Evolutionary conservation across 2,888 invertebrate genomes (phyloP), one percentile per base, ranked within the genome.

Genomic region (Heliconius charithonia): DNA sequence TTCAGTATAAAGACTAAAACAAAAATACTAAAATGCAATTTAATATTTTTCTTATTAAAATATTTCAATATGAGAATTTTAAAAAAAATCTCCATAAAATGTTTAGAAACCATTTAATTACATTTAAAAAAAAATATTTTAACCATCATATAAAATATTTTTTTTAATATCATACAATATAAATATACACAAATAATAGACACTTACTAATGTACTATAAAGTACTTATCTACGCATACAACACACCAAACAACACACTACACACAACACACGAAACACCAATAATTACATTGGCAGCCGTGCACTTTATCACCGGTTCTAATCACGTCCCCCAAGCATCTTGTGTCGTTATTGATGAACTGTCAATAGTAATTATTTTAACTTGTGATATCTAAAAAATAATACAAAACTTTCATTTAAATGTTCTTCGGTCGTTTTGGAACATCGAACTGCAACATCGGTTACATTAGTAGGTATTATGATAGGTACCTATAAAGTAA

Each of bases 271-370:
- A 41, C 41, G 12, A 41, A 29, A 82, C 81, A 87, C 86, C 86
- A 85, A 86, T 93, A 93, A 93, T 93, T 90, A 89, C 78, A 73
- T 63, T 91, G 94, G 88, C 93, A 93, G 87, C 89, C 94, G 89
- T 93, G 90, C 94, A 94, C 89, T 94, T 94, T 94, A 94, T 93
- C 88, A 91, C 93, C 94, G 89, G 56, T 83, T 82, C 91, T 84
- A 94, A 94, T 94, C 87, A 80, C 74, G 84, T 81, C 85, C 87
- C 87, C 86, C 82, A 81, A 80, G 78, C 84, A 84, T 87, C 87
- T 88, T 86, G 83, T 81, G 80, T 81, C 75, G 79, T 84, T 83
- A 87, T 87, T 89, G 88, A 91, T 90, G 86, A 86, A 85, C 86
- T 87, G 86, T 89, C 89, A 88, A 87, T 89, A 85, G 84, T 80